Conservation (phyloP, 2,797 vertebrate species). For the Clarias platycephalus region DNA sequence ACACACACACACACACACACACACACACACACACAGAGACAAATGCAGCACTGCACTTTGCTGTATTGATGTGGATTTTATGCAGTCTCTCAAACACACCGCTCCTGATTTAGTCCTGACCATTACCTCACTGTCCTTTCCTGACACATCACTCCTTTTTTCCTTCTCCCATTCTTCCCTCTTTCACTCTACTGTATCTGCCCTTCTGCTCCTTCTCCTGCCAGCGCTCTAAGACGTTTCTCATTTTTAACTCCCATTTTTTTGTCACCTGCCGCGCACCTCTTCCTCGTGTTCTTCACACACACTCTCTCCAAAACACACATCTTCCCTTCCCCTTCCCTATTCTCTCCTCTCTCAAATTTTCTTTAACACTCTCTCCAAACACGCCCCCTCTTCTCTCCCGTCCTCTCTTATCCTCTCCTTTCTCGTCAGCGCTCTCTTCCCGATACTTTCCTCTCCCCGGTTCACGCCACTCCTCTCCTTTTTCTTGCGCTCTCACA, state of each 20-base stretch:
- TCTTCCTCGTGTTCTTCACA: slow-evolving; percentile 38
- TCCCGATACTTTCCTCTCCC: slow-evolving; percentile 27
- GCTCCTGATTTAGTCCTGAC: slow-evolving; percentile 50
- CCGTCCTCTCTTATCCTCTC: slow-evolving; percentile 1
- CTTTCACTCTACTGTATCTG: slow-evolving; percentile 26
- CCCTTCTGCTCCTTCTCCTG: slow-evolving; percentile 29
- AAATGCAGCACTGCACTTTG: slow-evolving; percentile 52
- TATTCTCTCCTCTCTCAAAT: slow-evolving; percentile 16
- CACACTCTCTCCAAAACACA: slow-evolving; percentile 17
- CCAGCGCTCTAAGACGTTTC: slow-evolving; percentile 41
- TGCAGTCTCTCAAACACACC: slow-evolving; percentile 31
- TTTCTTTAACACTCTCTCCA: slow-evolving; percentile 15
- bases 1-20: slow-evolving; percentile 46
- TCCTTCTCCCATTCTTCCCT: slow-evolving; percentile 10
- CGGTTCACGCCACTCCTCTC: slow-evolving; percentile 29
- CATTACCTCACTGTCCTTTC: slow-evolving; percentile 48
- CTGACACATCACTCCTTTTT: slow-evolving; percentile 38
- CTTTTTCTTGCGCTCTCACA: slow-evolving; percentile 22
- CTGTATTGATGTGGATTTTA: slow-evolving; percentile 60
- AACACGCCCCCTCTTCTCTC: not conserved
- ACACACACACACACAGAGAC: slow-evolving; percentile 38
- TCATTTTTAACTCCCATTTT: slow-evolving; percentile 47
- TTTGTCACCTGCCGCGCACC: slow-evolving; percentile 41
- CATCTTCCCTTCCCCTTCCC: slow-evolving; percentile 14
- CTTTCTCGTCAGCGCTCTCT: not conserved